A percentile compares a stretch with the other conserved stretches of the same genome.
Conservation (phyloP, 37 sponge, comb jelly and placozoan species). For the Sycon ciliatum region DNA sequence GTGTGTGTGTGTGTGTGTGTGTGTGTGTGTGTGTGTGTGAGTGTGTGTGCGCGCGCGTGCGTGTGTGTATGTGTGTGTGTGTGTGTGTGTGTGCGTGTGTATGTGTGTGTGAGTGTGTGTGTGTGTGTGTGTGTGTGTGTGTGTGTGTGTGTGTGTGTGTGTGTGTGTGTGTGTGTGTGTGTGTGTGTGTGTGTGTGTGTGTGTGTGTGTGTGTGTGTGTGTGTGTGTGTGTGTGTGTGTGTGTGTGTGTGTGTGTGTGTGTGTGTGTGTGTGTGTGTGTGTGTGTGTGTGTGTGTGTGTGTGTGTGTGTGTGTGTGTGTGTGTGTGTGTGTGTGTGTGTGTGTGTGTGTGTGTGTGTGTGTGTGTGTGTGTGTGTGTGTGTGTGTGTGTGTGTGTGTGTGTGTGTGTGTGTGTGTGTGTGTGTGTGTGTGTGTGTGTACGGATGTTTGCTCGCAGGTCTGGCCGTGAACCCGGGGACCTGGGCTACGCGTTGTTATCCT, state of each 20-base stretch:
- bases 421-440: slow-evolving; percentile 24
- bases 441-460: neutral
- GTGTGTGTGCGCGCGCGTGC: neutral
- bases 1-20: slow-evolving; percentile 5
- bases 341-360: slow-evolving; percentile 34
- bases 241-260: slow-evolving; percentile 24
- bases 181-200: slow-evolving; percentile 24
- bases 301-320: slow-evolving; percentile 35
- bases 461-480: no score
- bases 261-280: slow-evolving; percentile 18
- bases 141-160: slow-evolving; percentile 24
- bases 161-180: slow-evolving; percentile 24
- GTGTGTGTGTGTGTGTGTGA: slow-evolving; percentile 1
- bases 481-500: no score
- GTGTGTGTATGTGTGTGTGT: slow-evolving; percentile 5
- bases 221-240: slow-evolving; percentile 24
- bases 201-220: slow-evolving; percentile 24
- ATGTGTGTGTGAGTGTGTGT: slow-evolving; percentile 22
- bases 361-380: slow-evolving; percentile 28
- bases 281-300: slow-evolving; percentile 28
- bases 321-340: slow-evolving; percentile 37
- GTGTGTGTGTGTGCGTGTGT: slow-evolving; percentile 19
- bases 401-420: slow-evolving; percentile 33
- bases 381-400: slow-evolving; percentile 37
- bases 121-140: slow-evolving; percentile 24